These are phyloP conservation scores for Rambutsinella grinnellia DNA, from an alignment of 2,888 invertebrate species.

Conservation along the genomic window DNA sequence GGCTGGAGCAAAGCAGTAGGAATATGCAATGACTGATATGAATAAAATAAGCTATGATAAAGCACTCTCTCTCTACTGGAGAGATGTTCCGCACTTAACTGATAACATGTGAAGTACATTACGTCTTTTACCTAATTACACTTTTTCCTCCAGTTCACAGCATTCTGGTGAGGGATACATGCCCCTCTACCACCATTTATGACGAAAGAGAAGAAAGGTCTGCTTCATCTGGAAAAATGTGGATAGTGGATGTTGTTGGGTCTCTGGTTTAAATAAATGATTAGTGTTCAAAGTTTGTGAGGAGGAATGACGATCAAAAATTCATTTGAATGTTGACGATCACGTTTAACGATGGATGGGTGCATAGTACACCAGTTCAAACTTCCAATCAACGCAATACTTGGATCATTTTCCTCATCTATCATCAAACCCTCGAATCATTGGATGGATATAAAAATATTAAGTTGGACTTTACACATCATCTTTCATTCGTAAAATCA, in stretches of 20 bases:
- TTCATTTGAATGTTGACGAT: not conserved
- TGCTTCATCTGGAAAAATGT: conserved; percentile 32
- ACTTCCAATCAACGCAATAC: not conserved
- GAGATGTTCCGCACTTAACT: not conserved
- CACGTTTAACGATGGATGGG: conserved; percentile 18
- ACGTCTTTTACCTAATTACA: not conserved
- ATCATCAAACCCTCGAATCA: not conserved
- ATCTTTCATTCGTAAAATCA: not conserved
- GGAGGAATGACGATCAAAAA: conserved; percentile 7
- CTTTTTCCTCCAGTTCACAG: not conserved
- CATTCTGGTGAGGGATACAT: not conserved
- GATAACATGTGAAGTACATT: not conserved
- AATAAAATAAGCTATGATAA: not conserved
- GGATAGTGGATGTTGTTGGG: conserved; percentile 11
- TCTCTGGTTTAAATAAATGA: not conserved
- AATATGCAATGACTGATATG: too few relatives aligned
- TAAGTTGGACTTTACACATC: not conserved
- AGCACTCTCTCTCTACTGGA: not conserved
- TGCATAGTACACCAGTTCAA: conserved; percentile 15
- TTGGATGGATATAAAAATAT: not conserved
- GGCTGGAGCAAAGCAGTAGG: too few relatives aligned
- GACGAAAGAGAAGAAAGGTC: conserved; percentile 7
- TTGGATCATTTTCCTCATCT: not conserved
- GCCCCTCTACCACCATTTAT: not conserved
- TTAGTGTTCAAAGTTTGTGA: conserved; percentile 26